Evolutionary conservation across 2,888 invertebrate species (phyloP).

Genomic region (Laspeyria flexula): DNA sequence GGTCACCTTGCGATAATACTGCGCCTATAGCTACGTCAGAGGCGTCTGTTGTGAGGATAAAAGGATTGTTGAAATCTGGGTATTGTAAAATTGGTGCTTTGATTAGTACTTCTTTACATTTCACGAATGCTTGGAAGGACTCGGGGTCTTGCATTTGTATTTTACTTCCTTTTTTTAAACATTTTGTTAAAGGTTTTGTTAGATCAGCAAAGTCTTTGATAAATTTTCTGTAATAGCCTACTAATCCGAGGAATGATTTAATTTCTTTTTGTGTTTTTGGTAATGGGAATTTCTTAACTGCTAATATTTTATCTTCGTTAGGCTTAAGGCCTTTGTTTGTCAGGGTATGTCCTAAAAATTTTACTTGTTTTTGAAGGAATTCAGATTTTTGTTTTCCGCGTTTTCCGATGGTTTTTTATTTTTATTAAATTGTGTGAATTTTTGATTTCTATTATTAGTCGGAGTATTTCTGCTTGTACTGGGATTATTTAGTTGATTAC

Average conservation of each 20-base stretch:
- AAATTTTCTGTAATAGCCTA: constrained; percentile 42
- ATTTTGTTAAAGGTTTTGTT: constrained; percentile 42
- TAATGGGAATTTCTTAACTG: constrained; percentile 34
- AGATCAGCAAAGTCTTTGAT: constrained; percentile 38
- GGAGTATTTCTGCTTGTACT: not conserved
- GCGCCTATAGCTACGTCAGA: constrained; percentile 46
- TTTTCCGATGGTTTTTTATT: too few relatives aligned
- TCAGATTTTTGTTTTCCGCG: too few relatives aligned
- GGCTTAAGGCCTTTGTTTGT: constrained; percentile 41
- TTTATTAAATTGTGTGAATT: too few relatives aligned
- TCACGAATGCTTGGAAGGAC: constrained; percentile 38
- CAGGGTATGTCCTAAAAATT: too few relatives aligned
- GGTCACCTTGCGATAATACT: constrained; percentile 42
- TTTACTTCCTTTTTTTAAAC: constrained; percentile 37
- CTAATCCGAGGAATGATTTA: constrained; percentile 40
- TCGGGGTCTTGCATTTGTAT: constrained; percentile 11
- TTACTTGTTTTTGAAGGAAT: too few relatives aligned
- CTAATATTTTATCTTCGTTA: constrained; percentile 44
- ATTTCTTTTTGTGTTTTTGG: constrained; percentile 43
- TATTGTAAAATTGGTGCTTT: constrained; percentile 56
- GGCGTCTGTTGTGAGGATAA: constrained; percentile 45
- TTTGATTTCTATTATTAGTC: too few relatives aligned
- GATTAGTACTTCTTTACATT: constrained; percentile 45
- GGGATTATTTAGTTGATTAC: constrained; percentile 4
- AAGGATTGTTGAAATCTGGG: constrained; percentile 52